Conservation (phyloP, 1,140 invertebrate species). For the Sycophila sp. region DNA sequence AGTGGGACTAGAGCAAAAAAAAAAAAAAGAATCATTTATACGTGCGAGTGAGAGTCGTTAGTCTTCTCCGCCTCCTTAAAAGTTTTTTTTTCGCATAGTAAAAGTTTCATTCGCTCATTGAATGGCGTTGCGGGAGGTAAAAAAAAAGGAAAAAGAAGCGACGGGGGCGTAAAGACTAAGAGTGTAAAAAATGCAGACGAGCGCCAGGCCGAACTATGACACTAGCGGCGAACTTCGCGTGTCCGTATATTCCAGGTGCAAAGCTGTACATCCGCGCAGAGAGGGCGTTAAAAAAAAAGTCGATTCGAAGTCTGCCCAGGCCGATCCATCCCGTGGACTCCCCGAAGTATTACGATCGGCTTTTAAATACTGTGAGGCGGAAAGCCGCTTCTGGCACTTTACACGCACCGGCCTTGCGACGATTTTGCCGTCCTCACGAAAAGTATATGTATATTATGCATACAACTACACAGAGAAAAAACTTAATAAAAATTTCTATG, state of each 20-base stretch:
- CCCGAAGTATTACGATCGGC: slow-evolving; percentile 4
- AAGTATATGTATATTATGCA: too few species aligned
- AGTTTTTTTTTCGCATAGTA: not conserved
- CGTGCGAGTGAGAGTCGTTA: too few species aligned
- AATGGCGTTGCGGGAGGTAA: too few species aligned
- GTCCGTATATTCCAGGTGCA: not conserved
- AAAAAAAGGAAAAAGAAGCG: not conserved
- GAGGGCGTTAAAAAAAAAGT: slow-evolving; percentile 6
- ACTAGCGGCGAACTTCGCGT: not conserved
- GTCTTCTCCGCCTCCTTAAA: too few species aligned
- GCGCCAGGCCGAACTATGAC: not conserved
- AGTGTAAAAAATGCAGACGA: not conserved
- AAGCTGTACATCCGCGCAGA: not conserved
- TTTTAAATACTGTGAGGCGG: slow-evolving; percentile 19
- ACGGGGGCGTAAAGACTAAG: not conserved
- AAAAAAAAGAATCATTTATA: too few species aligned
- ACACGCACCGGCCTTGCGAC: not conserved
- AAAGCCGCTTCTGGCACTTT: slow-evolving; percentile 11
- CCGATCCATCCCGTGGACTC: not conserved
- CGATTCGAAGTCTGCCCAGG: too few species aligned
- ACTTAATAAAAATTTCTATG: too few species aligned
- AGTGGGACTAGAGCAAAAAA: too few species aligned
- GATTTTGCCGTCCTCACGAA: not conserved
- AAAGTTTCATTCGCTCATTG: too few species aligned
- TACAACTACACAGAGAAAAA: not conserved